Evolutionary conservation across 2,113 vertebrate genomes (phyloP).

Genomic region (Nesoenas mayeri): DNA sequence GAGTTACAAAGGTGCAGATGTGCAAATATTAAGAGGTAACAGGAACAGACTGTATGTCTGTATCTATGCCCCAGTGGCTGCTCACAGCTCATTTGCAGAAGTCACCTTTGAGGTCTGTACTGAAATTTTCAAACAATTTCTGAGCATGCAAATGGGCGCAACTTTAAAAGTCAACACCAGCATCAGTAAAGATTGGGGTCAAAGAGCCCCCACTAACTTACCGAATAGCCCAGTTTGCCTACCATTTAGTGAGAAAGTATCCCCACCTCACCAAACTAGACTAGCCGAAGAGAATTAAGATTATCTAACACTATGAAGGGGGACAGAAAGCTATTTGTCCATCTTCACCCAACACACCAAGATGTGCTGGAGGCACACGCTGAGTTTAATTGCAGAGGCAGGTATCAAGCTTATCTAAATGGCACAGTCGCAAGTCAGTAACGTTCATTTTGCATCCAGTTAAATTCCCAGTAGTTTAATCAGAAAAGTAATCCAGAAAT

Average conservation of each 20-base stretch:
- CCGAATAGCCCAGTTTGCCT: not conserved
- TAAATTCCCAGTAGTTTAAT: not conserved
- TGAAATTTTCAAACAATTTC: not conserved
- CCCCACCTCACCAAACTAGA: not conserved
- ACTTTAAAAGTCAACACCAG: not conserved
- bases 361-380: not conserved
- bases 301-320: not conserved
- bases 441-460: not conserved
- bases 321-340: not conserved
- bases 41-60: not conserved
- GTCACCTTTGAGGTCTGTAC: not conserved
- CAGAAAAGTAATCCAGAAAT: conserved; percentile 16
- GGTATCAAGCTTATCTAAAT: not conserved
- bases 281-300: not conserved
- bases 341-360: not conserved
- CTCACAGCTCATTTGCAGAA: not conserved
- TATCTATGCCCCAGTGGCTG: not conserved
- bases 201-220: not conserved
- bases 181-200: not conserved
- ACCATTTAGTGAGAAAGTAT: not conserved
- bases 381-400: not conserved
- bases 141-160: not conserved
- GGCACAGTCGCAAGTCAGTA: not conserved
- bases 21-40: not conserved
- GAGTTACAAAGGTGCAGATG: not conserved